These are phyloP conservation scores for Chymomyza costata DNA, from an alignment of 1,140 invertebrate genomes.

Conservation along the genomic window DNA sequence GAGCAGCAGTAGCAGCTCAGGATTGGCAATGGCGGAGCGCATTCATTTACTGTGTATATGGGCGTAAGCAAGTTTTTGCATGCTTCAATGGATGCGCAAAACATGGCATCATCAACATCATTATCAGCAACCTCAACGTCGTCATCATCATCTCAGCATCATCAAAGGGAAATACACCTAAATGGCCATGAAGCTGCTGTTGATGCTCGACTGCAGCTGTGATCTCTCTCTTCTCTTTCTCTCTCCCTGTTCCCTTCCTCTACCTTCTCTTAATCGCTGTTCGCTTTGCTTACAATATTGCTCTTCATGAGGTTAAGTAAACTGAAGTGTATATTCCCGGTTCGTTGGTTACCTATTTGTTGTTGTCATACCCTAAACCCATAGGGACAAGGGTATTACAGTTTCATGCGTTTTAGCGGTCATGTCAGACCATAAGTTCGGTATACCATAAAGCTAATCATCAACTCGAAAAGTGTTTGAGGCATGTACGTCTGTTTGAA, in stretches of 20 bases:
- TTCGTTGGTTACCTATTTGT: conserved; percentile 20
- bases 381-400: too few relatives aligned
- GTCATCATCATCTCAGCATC: too few relatives aligned
- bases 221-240: background rate
- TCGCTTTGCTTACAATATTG: conserved; percentile 30
- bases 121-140: too few relatives aligned
- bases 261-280: conserved; percentile 7
- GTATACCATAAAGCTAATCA: too few relatives aligned
- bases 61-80: conserved; percentile 58
- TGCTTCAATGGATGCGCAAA: conserved; percentile 65
- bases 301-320: conserved; percentile 49
- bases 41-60: conserved; percentile 41
- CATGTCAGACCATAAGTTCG: too few relatives aligned
- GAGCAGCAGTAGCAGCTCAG: too few relatives aligned
- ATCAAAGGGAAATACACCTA: conserved; percentile 69
- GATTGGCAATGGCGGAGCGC: too few relatives aligned
- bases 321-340: conserved; percentile 44
- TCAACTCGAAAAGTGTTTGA: too few relatives aligned
- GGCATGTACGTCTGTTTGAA: too few relatives aligned
- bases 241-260: too few relatives aligned
- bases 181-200: conserved; percentile 61
- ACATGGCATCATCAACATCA: conserved; percentile 70
- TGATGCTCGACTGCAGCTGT: conserved; percentile 7
- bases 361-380: too few relatives aligned
- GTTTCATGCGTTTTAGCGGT: too few relatives aligned